A percentile compares a stretch with the other conserved stretches of the same genome.
Evolutionary conservation across 2,888 invertebrate species (phyloP).

Genomic region (Lasioglossum lativentre): DNA sequence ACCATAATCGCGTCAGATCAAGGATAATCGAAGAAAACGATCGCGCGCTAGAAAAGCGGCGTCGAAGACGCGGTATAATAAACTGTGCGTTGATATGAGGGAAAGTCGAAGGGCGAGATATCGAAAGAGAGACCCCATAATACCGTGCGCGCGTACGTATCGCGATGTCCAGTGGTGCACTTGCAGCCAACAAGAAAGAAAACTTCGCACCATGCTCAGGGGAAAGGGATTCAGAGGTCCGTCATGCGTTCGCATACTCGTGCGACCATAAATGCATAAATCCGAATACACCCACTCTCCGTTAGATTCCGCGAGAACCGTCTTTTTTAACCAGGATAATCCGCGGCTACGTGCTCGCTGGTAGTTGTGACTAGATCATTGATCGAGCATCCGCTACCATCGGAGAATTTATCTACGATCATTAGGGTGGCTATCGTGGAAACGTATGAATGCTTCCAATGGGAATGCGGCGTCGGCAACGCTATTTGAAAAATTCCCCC

Average conservation of each 20-base stretch:
- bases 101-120: conserved; percentile 35
- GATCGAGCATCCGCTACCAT: conserved; percentile 72
- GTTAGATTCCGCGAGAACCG: conserved; percentile 80
- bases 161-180: conserved; percentile 75
- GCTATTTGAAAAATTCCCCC: not conserved
- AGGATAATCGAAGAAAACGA: conserved; percentile 74
- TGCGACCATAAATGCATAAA: conserved; percentile 65
- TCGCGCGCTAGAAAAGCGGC: conserved; percentile 77
- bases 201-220: conserved; percentile 50
- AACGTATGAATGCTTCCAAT: conserved; percentile 25
- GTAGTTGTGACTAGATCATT: conserved; percentile 78
- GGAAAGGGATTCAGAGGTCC: conserved; percentile 36
- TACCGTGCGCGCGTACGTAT: conserved; percentile 75
- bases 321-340: conserved; percentile 68
- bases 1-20: too few species aligned
- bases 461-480: conserved; percentile 24
- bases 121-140: conserved; percentile 69
- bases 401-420: conserved; percentile 52
- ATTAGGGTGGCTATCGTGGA: not conserved
- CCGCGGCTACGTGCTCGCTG: conserved; percentile 73
- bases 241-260: conserved; percentile 68
- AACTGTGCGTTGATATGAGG: conserved; percentile 58
- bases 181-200: conserved; percentile 47
- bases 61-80: conserved; percentile 77
- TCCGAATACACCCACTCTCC: conserved; percentile 71